These are phyloP conservation scores for Ooceraea biroi DNA, from an alignment of 1,140 invertebrate genomes.

Conservation along the genomic window DNA sequence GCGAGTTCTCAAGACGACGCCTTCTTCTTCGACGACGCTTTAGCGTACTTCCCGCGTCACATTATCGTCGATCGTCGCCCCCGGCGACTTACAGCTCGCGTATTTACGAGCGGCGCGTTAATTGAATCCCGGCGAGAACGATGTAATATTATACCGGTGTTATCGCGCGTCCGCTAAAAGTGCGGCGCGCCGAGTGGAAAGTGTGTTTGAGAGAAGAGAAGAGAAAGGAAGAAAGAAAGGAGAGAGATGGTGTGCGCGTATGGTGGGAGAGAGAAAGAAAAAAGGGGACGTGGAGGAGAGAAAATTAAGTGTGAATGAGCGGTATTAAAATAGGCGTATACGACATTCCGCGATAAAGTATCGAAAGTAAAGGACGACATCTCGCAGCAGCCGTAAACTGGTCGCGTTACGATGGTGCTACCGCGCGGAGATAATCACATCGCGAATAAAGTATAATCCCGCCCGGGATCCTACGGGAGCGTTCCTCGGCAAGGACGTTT, in stretches of 20 bases:
- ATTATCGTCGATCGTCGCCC: conserved; percentile 54
- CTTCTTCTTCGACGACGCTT: conserved; percentile 13
- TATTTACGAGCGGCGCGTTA: conserved; percentile 59
- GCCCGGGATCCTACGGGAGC: not conserved
- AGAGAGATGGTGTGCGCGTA: not conserved
- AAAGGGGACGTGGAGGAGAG: conserved; percentile 4
- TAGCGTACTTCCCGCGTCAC: conserved; percentile 49
- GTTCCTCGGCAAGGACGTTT: conserved; percentile 1
- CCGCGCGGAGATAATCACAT: conserved; percentile 8
- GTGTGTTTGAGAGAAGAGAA: not conserved
- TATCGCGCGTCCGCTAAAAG: conserved; percentile 53
- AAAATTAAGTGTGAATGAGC: conserved; percentile 59
- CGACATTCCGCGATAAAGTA: conserved; percentile 52
- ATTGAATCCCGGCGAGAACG: conserved; percentile 57
- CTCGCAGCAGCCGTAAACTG: conserved; percentile 33
- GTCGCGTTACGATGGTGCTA: conserved; percentile 30
- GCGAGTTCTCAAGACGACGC: not conserved
- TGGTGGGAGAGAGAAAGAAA: not conserved
- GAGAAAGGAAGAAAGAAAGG: not conserved
- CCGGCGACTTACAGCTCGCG: not conserved
- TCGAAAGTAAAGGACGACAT: conserved; percentile 33
- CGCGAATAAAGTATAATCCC: not conserved
- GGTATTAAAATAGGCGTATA: conserved; percentile 57
- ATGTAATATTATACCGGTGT: conserved; percentile 56
- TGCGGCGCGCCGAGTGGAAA: conserved; percentile 35